phyloP scores from a whole-genome alignment of 2,797 vertebrate genomes.

The Rhinatrema bivittatum region DNA sequence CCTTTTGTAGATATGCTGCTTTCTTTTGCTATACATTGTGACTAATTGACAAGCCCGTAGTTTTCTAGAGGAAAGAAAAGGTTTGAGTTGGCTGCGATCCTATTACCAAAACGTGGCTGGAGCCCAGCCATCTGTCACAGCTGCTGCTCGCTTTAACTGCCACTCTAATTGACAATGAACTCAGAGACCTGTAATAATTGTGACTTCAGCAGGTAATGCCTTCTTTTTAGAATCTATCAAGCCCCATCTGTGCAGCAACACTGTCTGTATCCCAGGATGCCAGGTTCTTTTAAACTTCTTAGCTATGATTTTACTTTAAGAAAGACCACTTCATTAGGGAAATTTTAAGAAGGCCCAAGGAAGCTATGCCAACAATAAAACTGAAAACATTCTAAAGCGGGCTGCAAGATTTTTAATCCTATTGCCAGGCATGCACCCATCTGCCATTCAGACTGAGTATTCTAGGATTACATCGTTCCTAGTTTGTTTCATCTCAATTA shows the following conservation, averaged over 20 bases:
- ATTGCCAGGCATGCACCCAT: constrained; percentile 4
- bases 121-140: constrained; percentile 89
- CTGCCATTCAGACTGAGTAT: constrained; percentile 4
- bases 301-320: not conserved
- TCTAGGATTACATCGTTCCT: too few species aligned
- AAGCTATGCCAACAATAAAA: not conserved
- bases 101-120: constrained; percentile 74
- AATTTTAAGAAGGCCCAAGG: constrained; percentile 4
- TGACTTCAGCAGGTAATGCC: constrained; percentile 82
- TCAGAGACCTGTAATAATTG: constrained; percentile 79
- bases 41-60: constrained; percentile 35
- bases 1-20: constrained; percentile 28
- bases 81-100: constrained; percentile 73
- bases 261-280: constrained; percentile 16
- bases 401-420: constrained; percentile 21
- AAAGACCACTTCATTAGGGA: constrained; percentile 10
- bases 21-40: constrained; percentile 13
- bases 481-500: too few species aligned
- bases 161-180: constrained; percentile 91
- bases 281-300: constrained; percentile 36
- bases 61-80: constrained; percentile 44
- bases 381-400: constrained; percentile 15
- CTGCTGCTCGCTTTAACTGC: constrained; percentile 79
- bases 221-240: constrained; percentile 82
- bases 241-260: constrained; percentile 72